phyloP scores from a whole-genome alignment of 2,888 invertebrate genomes.

The Agrotis exclamationis region DNA sequence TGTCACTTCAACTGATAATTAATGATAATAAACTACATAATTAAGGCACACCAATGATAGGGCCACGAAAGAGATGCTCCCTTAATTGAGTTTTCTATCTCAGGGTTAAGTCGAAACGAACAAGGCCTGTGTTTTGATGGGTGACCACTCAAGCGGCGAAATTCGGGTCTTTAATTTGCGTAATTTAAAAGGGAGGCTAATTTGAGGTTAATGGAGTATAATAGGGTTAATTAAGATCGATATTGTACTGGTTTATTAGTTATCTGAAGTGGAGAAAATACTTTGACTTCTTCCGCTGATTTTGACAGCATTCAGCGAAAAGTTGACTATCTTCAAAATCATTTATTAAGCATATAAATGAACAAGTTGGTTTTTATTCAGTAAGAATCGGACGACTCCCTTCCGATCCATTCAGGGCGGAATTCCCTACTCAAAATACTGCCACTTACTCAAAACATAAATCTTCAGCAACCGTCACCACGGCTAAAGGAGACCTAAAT shows the following conservation, averaged over 20 bases:
- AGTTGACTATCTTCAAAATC: too few species aligned
- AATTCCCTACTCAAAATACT: too few species aligned
- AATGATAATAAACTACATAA: slow-evolving; percentile 59
- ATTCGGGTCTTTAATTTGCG: slow-evolving; percentile 39
- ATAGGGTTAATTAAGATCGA: slow-evolving; percentile 17
- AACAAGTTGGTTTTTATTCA: too few species aligned
- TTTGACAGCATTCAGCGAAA: too few species aligned
- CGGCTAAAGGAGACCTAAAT: too few species aligned
- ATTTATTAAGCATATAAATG: too few species aligned
- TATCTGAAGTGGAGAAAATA: not conserved
- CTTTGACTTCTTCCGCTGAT: too few species aligned
- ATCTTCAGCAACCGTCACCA: too few species aligned
- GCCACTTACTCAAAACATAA: too few species aligned
- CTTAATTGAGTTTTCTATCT: slow-evolving; percentile 49
- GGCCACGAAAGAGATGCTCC: slow-evolving; percentile 33
- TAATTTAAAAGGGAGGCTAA: slow-evolving; percentile 32
- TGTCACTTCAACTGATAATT: slow-evolving; percentile 56
- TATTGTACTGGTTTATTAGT: not conserved
- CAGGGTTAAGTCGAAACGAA: slow-evolving; percentile 46
- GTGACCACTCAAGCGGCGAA: slow-evolving; percentile 50
- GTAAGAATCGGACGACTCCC: too few species aligned
- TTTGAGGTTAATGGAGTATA: slow-evolving; percentile 32
- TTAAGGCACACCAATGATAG: slow-evolving; percentile 47
- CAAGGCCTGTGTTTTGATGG: slow-evolving; percentile 51
- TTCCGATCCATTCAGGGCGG: too few species aligned